Base-by-base conservation (phyloP, 1,140 invertebrate species). In the Eupristina koningsbergeri region DNA sequence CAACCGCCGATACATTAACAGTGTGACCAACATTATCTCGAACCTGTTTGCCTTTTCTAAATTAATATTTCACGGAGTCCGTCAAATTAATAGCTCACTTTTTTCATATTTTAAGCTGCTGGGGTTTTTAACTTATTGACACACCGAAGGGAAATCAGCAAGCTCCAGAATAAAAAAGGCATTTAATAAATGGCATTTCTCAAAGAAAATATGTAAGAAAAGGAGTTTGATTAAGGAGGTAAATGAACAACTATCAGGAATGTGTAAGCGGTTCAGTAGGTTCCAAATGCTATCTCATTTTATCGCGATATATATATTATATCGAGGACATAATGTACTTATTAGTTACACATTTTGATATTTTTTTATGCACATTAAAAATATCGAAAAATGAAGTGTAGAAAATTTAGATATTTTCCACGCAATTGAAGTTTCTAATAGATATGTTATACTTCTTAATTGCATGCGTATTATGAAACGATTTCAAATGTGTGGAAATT, bases 11-110 rank as follows among this genome's bases (percentile, higher is more conserved):
- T 39, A 69, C 64, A 50, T 69, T 39, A 36, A 39, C 34, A 39
- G 34, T 39, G 64, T 39, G 64, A 39, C 64, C 64, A 34, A 69
- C 64, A 69, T 69, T 69, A 69, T 69, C 64, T 29, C 64, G 39
- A 69, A 69, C 64, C 34, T n/a, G 67, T 71, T 71, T 71, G 67
- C 67, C 0, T 71, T 41, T n/a, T 71, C 36, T 71, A 71, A 71
- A 71, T 71, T 71, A 71, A 71, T 71, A 41, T n/a, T 71, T 41
- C 26, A 71, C 19, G 11, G 22, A 71, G 36, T n/a, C 67, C 39
- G 8, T 71, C 67, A 41, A 41, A 19, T 39, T 3, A 71, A 41
- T 36, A n/a, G 36, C 41, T 41, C 2, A 8, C 6, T 41, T 76
- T 15, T 58, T 73, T 73, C n/a, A 73, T 36, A 26, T 45, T 26